Evolutionary conservation across 2,113 vertebrate genomes (phyloP).

Genomic region (Perca fluviatilis): DNA sequence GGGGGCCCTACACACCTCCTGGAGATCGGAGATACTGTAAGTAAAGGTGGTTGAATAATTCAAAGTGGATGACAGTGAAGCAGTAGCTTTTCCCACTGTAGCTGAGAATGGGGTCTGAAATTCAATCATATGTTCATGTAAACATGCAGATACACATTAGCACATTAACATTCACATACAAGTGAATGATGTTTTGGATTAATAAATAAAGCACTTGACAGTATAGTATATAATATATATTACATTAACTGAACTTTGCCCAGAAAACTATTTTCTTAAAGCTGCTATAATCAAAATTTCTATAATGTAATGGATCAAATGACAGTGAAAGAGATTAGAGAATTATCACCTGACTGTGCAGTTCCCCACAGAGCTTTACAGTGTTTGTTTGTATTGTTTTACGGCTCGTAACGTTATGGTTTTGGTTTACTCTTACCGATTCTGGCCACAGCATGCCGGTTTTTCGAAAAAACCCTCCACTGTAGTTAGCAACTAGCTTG

Average conservation of each 20-base stretch:
- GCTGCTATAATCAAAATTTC: too few species aligned
- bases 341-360: not conserved
- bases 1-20: constrained; percentile 31
- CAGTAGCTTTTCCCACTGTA: not conserved
- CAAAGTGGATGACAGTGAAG: constrained; percentile 34
- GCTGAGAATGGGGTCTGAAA: constrained; percentile 9
- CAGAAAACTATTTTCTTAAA: too few species aligned
- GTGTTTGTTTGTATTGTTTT: not conserved
- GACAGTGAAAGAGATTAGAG: not conserved
- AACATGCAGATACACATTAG: not conserved
- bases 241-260: too few species aligned
- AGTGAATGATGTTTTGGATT: too few species aligned
- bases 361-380: not conserved
- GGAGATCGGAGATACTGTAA: constrained; percentile 50
- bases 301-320: not conserved
- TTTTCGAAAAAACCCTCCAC: not conserved
- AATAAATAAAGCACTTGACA: too few species aligned
- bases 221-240: too few species aligned
- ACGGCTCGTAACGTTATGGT: not conserved
- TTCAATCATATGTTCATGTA: not conserved
- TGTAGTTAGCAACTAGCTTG: not conserved
- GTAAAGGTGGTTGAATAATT: constrained; percentile 75
- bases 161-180: too few species aligned
- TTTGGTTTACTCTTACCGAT: not conserved
- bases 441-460: not conserved